phyloP scores from a whole-genome alignment of 2,888 invertebrate genomes.

The Amiota minor region DNA sequence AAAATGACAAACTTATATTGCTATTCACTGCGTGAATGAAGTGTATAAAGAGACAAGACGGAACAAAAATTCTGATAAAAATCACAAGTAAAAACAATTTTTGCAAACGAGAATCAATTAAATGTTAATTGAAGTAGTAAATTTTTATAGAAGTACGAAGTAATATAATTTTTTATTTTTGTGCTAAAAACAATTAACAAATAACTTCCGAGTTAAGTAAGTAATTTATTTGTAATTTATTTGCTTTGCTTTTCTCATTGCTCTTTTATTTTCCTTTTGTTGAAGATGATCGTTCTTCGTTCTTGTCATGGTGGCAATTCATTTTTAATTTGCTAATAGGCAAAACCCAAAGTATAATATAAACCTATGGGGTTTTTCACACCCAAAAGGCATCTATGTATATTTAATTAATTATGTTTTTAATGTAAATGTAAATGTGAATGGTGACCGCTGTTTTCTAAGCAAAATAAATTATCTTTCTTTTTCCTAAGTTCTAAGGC shows the following conservation, averaged over 20 bases:
- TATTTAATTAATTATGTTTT: constrained; percentile 16
- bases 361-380: constrained; percentile 3
- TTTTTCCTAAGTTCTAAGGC: neutral
- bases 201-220: constrained; percentile 2
- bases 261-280: neutral
- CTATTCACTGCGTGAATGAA: too few relatives aligned
- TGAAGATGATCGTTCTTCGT: neutral
- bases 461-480: constrained; percentile 17
- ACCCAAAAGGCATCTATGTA: neutral
- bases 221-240: too few relatives aligned
- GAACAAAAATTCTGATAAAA: neutral
- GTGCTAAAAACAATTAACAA: neutral
- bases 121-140: constrained; percentile 1
- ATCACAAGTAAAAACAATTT: neutral
- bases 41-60: neutral
- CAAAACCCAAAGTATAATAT: neutral
- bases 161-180: neutral
- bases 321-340: constrained; percentile 23
- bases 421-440: neutral
- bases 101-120: neutral
- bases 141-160: neutral
- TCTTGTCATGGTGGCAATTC: neutral
- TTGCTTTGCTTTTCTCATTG: neutral
- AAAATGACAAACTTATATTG: too few relatives aligned
- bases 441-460: constrained; percentile 10